Base-by-base conservation (phyloP, 2,113 vertebrate species). In the Scomber japonicus region DNA sequence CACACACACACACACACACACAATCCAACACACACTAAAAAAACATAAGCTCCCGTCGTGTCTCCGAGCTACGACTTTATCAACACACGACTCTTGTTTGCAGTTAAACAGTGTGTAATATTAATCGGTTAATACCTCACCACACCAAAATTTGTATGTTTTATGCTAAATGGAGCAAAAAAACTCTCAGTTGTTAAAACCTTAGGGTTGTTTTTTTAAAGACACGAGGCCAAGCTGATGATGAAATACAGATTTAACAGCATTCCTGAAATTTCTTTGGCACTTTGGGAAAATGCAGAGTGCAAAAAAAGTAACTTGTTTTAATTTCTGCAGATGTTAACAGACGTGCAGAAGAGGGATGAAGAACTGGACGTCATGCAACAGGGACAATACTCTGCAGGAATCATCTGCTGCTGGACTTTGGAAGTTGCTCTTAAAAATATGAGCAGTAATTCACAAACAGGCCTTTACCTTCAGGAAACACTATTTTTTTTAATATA, bases 21-120 rank as follows among this genome's bases (percentile, higher is more conserved):
- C 24, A 27, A 21, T 21, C 21, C 21, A 21, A 64, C 54, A 64
- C 63, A 78, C 85, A 71, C 61, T 27, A 8, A 44, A 53, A 27
- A 72, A 88, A 72, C 89, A 92, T 91, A 89, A 87, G 89, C 84
- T 91, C 51, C 12, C 64, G 51, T 74, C 59, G 3, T 1, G 71
- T 59, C 88, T 81, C 21, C 83, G 27, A 81, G 88, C 75, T 74
- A 14, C 56, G 14, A 10, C 46, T 59, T 21, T 13, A 56, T 71
- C 67, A 45, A 50, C 80, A 0, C 55, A 27, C 64, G 15, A n/a
- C 40, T 51, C 70, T 67, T 30, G 16, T 21, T 0, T 19, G 24
- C n/a, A 21, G 48, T 56, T 27, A 65, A 71, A 55, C 24, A 80
- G 27, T 14, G 8, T 0, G 50, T 40, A 27, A 27, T 27, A 27